phyloP scores from a whole-genome alignment of 2,113 vertebrate genomes.

The Nyctibius bracteatus region DNA sequence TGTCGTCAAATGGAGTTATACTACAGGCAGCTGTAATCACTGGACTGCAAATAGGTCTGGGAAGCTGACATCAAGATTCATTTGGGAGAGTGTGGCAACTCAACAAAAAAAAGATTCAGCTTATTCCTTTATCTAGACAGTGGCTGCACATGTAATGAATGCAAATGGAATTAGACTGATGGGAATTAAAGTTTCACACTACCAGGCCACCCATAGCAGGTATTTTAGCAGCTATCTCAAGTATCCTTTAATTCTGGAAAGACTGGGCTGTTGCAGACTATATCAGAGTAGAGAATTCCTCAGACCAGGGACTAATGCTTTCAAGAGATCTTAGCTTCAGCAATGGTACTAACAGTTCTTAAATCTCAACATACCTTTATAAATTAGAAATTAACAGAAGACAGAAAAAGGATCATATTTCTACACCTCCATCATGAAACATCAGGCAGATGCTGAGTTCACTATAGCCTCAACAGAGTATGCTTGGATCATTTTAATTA shows the following conservation, averaged over 20 bases:
- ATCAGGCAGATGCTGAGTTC: background rate
- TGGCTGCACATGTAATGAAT: background rate
- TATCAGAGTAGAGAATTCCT: background rate
- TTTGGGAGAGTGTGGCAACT: background rate
- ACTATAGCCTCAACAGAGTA: background rate
- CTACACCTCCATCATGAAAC: background rate
- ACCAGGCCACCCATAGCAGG: background rate
- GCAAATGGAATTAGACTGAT: background rate
- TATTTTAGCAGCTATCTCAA: background rate
- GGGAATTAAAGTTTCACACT: background rate
- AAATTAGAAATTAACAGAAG: slow-evolving; percentile 30
- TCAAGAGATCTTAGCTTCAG: background rate
- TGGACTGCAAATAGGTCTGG: background rate
- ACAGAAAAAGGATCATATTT: slow-evolving; percentile 16
- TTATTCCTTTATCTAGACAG: background rate
- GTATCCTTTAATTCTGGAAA: background rate
- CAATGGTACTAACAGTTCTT: background rate
- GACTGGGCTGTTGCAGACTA: background rate
- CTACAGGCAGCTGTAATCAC: background rate
- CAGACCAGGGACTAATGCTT: background rate
- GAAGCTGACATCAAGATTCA: background rate
- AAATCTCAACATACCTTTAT: background rate
- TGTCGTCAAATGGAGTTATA: background rate
- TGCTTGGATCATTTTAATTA: slow-evolving; percentile 4
- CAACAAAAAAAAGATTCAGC: background rate